phyloP scores from a whole-genome alignment of 37 sponge, comb jelly and placozoan genomes.

The Haliclona indistincta region DNA sequence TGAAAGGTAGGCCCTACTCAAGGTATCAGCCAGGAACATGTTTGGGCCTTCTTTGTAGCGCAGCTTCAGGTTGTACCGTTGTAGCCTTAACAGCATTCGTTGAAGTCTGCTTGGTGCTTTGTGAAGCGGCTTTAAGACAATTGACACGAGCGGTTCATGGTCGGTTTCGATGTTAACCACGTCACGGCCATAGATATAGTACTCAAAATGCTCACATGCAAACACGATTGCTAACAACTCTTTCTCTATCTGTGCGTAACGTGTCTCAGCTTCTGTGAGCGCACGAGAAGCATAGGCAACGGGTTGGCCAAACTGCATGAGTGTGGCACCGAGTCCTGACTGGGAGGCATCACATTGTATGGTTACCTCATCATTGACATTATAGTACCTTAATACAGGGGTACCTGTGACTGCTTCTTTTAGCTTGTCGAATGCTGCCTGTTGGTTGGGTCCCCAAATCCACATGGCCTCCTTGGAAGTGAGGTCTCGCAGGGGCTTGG shows the following conservation, averaged over 20 bases:
- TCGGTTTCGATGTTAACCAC: slow-evolving; percentile 35
- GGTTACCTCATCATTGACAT: slow-evolving; percentile 16
- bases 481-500: slow-evolving; percentile 41
- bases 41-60: slow-evolving; percentile 22
- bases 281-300: slow-evolving; percentile 50
- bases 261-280: slow-evolving; percentile 28
- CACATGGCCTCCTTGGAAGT: slow-evolving; percentile 39
- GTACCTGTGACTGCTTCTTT: slow-evolving; percentile 22
- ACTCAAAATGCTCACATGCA: slow-evolving; percentile 50
- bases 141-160: slow-evolving; percentile 46
- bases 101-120: slow-evolving; percentile 46
- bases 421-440: slow-evolving; percentile 26
- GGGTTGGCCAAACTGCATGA: slow-evolving; percentile 50
- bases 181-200: slow-evolving; percentile 43
- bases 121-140: slow-evolving; percentile 46
- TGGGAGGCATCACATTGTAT: slow-evolving; percentile 12
- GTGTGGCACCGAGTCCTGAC: slow-evolving; percentile 33
- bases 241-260: slow-evolving; percentile 54
- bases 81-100: slow-evolving; percentile 40
- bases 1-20: slow-evolving; percentile 32
- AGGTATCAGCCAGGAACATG: slow-evolving; percentile 49
- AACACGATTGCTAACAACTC: slow-evolving; percentile 58
- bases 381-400: slow-evolving; percentile 47
- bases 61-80: slow-evolving; percentile 38
- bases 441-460: slow-evolving; percentile 37